Percentiles rank a stretch among this genome's conserved stretches.
Evolutionary conservation across 2,888 invertebrate genomes (phyloP).

Genomic region (Stictocephala bisonia): DNA sequence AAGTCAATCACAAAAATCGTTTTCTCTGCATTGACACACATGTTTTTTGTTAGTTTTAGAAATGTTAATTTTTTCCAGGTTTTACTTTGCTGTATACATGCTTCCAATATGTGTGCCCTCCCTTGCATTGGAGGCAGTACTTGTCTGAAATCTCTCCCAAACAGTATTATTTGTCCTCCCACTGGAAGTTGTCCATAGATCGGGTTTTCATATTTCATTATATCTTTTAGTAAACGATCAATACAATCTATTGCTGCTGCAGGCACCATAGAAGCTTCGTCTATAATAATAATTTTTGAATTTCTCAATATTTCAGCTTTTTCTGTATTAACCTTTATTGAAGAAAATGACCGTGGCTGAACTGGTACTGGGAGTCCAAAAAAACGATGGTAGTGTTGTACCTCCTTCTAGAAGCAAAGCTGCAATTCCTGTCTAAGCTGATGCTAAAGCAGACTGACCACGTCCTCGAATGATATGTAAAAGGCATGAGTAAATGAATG

Average conservation of each 20-base stretch:
- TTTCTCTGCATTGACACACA: conserved; percentile 42
- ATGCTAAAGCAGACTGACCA: neutral
- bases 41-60: conserved; percentile 39
- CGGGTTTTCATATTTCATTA: neutral
- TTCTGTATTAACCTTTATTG: neutral
- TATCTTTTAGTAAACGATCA: conserved; percentile 19
- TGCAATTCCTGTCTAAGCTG: conserved; percentile 42
- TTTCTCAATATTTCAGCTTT: conserved; percentile 12
- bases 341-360: conserved; percentile 22
- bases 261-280: conserved; percentile 40
- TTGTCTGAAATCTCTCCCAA: too few species aligned
- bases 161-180: neutral
- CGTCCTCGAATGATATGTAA: neutral
- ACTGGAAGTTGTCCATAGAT: neutral
- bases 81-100: too few species aligned
- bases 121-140: too few species aligned
- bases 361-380: conserved; percentile 40
- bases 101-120: too few species aligned
- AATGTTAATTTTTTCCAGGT: too few species aligned
- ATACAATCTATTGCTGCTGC: neutral
- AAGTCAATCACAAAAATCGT: conserved; percentile 43
- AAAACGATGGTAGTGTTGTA: conserved; percentile 28
- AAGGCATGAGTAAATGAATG: neutral
- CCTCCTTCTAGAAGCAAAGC: conserved; percentile 39
- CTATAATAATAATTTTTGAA: conserved; percentile 28